phyloP scores from a whole-genome alignment of 2,113 vertebrate genomes.

The Xenopus borealis region DNA sequence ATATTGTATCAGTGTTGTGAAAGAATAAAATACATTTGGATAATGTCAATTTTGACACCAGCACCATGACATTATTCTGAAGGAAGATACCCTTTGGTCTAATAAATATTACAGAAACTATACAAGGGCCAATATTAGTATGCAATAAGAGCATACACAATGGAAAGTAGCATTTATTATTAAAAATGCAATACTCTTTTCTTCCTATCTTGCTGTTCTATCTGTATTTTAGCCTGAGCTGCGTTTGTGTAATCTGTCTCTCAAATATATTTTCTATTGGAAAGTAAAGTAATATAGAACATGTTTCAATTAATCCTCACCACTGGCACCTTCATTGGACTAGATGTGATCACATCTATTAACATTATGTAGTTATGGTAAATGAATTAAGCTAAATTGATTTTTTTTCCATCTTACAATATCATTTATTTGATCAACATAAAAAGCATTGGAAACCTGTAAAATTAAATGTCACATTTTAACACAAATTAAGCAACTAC shows the following conservation, averaged over 20 bases:
- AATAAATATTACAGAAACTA: too few species aligned
- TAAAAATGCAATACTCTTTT: background rate
- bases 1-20: too few species aligned
- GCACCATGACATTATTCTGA: too few species aligned
- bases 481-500: slow-evolving; percentile 33
- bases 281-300: background rate
- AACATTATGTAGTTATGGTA: slow-evolving; percentile 24
- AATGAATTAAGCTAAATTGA: slow-evolving; percentile 34
- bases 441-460: slow-evolving; percentile 42
- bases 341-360: slow-evolving; percentile 15
- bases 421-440: slow-evolving; percentile 42
- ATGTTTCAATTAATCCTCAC: background rate
- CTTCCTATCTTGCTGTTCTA: background rate
- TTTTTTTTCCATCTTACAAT: slow-evolving; percentile 30
- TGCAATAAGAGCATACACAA: too few species aligned
- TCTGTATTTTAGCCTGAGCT: background rate
- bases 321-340: background rate
- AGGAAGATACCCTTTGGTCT: too few species aligned
- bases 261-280: background rate
- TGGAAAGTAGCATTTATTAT: too few species aligned
- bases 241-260: background rate
- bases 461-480: slow-evolving; percentile 46
- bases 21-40: too few species aligned
- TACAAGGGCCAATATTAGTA: too few species aligned
- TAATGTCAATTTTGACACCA: too few species aligned